A percentile compares a stretch with the other conserved stretches of the same genome.
Evolutionary conservation across 30 jellyfish, hydroid and myxozoan species (phyloP).

Genomic region (Aurelia aurita): DNA sequence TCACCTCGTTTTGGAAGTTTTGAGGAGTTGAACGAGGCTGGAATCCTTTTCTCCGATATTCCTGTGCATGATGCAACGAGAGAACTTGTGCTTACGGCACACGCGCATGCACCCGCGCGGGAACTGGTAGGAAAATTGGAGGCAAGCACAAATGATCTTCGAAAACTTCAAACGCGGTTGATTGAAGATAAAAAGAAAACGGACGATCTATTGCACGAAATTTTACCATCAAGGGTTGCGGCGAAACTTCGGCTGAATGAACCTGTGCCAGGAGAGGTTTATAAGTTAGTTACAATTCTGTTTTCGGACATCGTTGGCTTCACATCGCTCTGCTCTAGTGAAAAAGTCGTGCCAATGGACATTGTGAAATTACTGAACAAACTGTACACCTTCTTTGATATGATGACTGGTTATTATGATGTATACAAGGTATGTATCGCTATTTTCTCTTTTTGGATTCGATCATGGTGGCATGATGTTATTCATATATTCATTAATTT

Average conservation of each 20-base stretch:
- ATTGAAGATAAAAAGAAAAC: conserved; percentile 79
- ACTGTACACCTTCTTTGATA: conserved; percentile 80
- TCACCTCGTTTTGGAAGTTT: conserved; percentile 83
- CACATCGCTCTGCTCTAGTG: conserved; percentile 87
- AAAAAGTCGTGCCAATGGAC: conserved; percentile 90
- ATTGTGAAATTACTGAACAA: conserved; percentile 80
- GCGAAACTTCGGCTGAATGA: conserved; percentile 74
- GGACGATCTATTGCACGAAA: conserved; percentile 79
- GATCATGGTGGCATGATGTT: too few species aligned
- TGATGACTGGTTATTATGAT: conserved; percentile 77
- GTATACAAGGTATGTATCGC: conserved; percentile 74
- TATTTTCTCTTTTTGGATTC: too few species aligned
- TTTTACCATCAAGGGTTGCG: conserved; percentile 84
- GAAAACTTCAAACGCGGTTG: conserved; percentile 68
- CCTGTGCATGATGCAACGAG: conserved; percentile 90
- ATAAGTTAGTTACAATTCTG: conserved; percentile 74
- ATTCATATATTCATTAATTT: too few species aligned
- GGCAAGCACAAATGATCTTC: conserved; percentile 69
- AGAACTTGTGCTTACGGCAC: conserved; percentile 79
- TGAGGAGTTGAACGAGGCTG: conserved; percentile 56
- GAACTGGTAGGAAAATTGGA: conserved; percentile 80
- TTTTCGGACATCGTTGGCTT: conserved; percentile 92
- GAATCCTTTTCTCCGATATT: conserved; percentile 74
- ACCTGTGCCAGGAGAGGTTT: conserved; percentile 86
- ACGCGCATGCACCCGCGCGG: conserved; percentile 78